Evolutionary conservation across 2,888 invertebrate species (phyloP).

Genomic region (Acanthosepion esculentum): DNA sequence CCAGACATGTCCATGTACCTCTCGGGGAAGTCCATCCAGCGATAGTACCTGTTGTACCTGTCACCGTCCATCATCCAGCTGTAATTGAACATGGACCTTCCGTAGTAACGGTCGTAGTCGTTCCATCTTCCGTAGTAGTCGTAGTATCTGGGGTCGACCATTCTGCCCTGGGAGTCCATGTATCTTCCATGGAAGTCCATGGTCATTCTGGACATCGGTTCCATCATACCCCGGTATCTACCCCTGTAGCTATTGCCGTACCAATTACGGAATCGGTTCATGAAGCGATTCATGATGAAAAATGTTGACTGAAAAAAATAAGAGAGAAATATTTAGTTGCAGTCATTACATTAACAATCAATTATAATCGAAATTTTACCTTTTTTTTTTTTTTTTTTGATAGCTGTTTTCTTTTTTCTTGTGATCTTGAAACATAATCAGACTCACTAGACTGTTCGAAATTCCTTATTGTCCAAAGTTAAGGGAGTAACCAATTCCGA

Average conservation of each 20-base stretch:
- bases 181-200: constrained; percentile 44
- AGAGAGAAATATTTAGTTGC: not conserved
- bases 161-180: constrained; percentile 39
- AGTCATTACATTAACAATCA: no score
- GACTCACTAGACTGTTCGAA: no score
- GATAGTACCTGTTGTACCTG: constrained; percentile 11
- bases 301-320: not conserved
- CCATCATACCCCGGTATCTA: constrained; percentile 40
- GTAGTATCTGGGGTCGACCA: constrained; percentile 42
- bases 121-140: constrained; percentile 38
- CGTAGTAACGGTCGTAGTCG: constrained; percentile 37
- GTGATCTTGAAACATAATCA: no score
- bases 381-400: no score
- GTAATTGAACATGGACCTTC: constrained; percentile 37
- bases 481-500: no score
- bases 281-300: not conserved
- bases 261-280: constrained; percentile 37
- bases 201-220: constrained; percentile 41
- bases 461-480: no score
- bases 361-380: no score
- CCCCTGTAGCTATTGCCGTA: not conserved
- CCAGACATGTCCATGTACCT: constrained; percentile 42
- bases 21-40: constrained; percentile 44
- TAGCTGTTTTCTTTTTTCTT: no score
- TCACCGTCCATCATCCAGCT: not conserved